Evolutionary conservation across 2,888 invertebrate species (phyloP).

Genomic region (Branchipolynoe longqiensis): DNA sequence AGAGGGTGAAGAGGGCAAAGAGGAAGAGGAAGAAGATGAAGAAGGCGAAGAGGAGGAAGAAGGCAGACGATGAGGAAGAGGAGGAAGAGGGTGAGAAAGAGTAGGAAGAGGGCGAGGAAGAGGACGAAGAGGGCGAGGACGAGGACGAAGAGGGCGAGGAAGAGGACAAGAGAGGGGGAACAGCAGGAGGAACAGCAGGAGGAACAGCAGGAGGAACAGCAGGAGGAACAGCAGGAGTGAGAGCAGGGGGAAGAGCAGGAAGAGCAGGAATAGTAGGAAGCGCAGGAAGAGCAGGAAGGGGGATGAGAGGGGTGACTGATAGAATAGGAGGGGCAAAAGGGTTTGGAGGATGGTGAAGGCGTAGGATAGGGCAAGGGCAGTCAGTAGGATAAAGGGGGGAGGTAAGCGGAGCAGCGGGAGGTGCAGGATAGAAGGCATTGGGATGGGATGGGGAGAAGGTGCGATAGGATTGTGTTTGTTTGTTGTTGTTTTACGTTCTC

Average conservation of each 20-base stretch:
- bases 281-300: too few relatives aligned
- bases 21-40: background rate
- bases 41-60: background rate
- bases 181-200: background rate
- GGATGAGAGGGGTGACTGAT: too few relatives aligned
- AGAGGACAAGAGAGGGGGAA: background rate
- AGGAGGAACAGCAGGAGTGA: background rate
- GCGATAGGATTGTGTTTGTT: too few relatives aligned
- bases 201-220: background rate
- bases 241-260: background rate
- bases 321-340: too few relatives aligned
- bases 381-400: too few relatives aligned
- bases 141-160: background rate
- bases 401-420: too few relatives aligned
- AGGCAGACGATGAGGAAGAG: background rate
- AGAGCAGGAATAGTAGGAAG: too few relatives aligned
- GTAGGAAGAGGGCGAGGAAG: background rate
- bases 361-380: too few relatives aligned
- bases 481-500: too few relatives aligned
- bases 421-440: too few relatives aligned
- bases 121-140: background rate
- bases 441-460: too few relatives aligned
- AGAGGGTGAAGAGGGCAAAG: background rate
- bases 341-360: too few relatives aligned
- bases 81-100: background rate